Evolutionary conservation across 2,113 vertebrate genomes (phyloP), one percentile per base, ranked within the genome.

Genomic region (Cygnus buccinator): DNA sequence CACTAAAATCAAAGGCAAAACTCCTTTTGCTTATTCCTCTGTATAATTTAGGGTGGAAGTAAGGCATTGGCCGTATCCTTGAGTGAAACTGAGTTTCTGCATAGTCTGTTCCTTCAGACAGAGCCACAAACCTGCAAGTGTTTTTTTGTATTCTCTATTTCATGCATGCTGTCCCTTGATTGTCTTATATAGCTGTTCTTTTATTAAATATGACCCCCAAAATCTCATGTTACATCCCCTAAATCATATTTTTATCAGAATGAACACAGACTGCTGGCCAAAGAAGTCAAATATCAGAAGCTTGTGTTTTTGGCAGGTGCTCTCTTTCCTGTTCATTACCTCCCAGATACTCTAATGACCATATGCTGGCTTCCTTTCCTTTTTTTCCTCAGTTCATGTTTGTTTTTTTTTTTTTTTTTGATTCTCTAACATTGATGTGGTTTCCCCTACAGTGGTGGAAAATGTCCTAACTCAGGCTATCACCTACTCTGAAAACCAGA

Each of bases 201-300:
- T 7, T 50, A 37, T 39, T 22, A 18, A 46, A 14, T 20, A 21
- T 14, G 7, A 75, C 4, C n/a, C 9, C 2, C 33, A 37, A 18
- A 66, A 3, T 2, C 3, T 3, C 3, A 3, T 12, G 5, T 50
- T 71, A 33, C 13, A 52, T 58, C 2, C 0, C 6, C 55, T 48
- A 5, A 65, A 59, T 72, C 39, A 7, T 17, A 2, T 31, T 73
- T 87, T 80, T n/a, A 46, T 6, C 67, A 19, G 19, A 77, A 68
- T 37, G 68, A 75, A 55, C 12, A 66, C 7, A 61, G 10, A 14
- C 3, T 66, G 2, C 11, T 61, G 19, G 8, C 8, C 28, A 71
- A 87, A 79, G 19, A 46, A 62, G 14, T 29, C 35, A 72, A 63
- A 79, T n/a, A 26, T 35, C 31, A 83, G 16, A 71, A 28, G 48